These are phyloP conservation scores for Mimumesa dahlbomi DNA, from an alignment of 2,888 invertebrate genomes.

Conservation along the genomic window DNA sequence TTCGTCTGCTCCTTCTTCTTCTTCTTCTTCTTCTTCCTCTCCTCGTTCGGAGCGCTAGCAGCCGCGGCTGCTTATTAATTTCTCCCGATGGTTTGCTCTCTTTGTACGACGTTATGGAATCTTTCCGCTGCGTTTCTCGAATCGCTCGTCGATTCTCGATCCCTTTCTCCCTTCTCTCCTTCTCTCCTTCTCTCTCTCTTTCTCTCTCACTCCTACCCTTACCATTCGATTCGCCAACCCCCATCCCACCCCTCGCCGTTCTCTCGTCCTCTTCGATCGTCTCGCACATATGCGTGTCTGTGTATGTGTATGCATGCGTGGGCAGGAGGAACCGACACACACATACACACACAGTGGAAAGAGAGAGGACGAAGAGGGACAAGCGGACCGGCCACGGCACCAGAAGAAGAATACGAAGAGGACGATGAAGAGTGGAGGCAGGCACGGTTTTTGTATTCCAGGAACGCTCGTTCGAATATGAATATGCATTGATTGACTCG, in stretches of 20 bases:
- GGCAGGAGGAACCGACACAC: slow-evolving; percentile 41
- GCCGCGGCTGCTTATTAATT: slow-evolving; percentile 62
- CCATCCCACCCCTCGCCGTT: slow-evolving; percentile 37
- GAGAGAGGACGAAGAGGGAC: slow-evolving; percentile 31
- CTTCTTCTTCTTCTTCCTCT: slow-evolving; percentile 17
- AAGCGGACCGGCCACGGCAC: slow-evolving; percentile 15
- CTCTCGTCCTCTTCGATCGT: slow-evolving; percentile 21
- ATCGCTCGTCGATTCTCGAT: slow-evolving; percentile 51
- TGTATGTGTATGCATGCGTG: too few relatives aligned
- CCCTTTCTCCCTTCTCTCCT: slow-evolving; percentile 12
- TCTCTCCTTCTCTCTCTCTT: background rate
- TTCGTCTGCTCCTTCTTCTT: slow-evolving; percentile 11
- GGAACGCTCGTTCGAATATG: slow-evolving; percentile 64
- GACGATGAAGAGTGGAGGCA: slow-evolving; percentile 16
- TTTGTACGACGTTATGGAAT: slow-evolving; percentile 61
- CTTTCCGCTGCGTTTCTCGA: slow-evolving; percentile 49
- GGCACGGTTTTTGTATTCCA: slow-evolving; percentile 63
- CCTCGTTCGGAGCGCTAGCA: slow-evolving; percentile 16
- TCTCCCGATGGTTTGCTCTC: slow-evolving; percentile 61
- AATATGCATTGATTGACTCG: slow-evolving; percentile 71
- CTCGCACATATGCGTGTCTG: slow-evolving; percentile 11
- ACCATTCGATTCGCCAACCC: too few relatives aligned
- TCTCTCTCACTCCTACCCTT: slow-evolving; percentile 25
- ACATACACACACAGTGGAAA: background rate
- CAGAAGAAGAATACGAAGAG: slow-evolving; percentile 37